Conservation (phyloP, 2,113 vertebrate species). For the Chaetodon auriga region DNA sequence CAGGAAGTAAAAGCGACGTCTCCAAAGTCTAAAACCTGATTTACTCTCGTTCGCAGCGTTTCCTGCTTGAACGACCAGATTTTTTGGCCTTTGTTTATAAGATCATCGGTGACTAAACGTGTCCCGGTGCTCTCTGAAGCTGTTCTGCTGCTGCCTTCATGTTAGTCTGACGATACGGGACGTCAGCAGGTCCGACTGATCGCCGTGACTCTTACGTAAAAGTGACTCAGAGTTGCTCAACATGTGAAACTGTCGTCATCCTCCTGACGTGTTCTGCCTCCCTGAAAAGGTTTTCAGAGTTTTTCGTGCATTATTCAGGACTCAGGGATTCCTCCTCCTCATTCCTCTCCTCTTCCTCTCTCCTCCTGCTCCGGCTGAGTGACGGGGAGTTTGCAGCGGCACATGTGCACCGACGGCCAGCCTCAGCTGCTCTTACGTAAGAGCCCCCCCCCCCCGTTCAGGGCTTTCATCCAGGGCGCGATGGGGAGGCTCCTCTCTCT, state of each 20-base stretch:
- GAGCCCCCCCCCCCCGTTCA: neutral
- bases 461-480: conserved; percentile 45
- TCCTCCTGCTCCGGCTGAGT: conserved; percentile 1
- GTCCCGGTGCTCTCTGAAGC: neutral
- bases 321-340: conserved; percentile 31
- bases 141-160: neutral
- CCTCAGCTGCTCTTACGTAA: conserved; percentile 70
- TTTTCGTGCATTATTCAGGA: conserved; percentile 41
- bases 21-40: neutral
- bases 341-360: neutral
- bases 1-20: neutral
- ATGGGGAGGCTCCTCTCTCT: conserved; percentile 37
- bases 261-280: neutral
- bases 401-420: conserved; percentile 39
- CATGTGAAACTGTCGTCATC: too few relatives aligned
- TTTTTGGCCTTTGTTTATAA: too few relatives aligned
- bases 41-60: neutral
- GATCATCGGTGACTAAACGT: too few relatives aligned
- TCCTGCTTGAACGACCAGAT: too few relatives aligned
- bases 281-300: neutral
- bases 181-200: neutral
- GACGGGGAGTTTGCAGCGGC: conserved; percentile 16
- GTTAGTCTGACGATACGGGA: neutral
- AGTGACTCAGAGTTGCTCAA: neutral
- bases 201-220: neutral